Evolutionary conservation across 1,140 invertebrate species (phyloP).

Genomic region (Ceratitis capitata): DNA sequence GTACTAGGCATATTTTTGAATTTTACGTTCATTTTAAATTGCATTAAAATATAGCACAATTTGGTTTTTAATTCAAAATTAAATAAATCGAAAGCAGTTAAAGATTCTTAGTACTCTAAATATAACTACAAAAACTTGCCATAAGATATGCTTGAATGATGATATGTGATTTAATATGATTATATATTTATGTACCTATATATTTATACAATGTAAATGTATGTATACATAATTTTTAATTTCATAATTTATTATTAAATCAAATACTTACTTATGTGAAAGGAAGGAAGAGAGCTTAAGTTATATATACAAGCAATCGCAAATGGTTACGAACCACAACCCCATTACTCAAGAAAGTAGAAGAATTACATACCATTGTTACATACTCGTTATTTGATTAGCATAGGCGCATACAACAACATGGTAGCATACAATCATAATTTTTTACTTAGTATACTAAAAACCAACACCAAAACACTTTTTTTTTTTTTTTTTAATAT

Average conservation of each 20-base stretch:
- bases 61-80: too few relatives aligned
- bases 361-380: neutral
- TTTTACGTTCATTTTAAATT: too few relatives aligned
- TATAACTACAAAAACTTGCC: neutral
- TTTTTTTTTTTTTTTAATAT: neutral
- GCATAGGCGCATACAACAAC: neutral
- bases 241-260: neutral
- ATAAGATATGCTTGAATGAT: constrained; percentile 11
- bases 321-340: neutral
- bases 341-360: neutral
- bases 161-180: constrained; percentile 1
- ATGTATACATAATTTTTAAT: neutral
- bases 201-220: neutral
- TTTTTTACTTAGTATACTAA: neutral
- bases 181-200: neutral
- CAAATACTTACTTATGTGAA: neutral
- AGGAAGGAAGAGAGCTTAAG: constrained; percentile 17
- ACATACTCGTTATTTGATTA: neutral
- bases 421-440: neutral
- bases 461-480: constrained; percentile 12
- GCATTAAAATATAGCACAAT: too few relatives aligned
- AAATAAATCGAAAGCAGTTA: too few relatives aligned
- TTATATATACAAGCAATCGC: neutral
- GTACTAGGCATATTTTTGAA: too few relatives aligned
- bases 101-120: too few relatives aligned